Conservation (phyloP, 2,113 vertebrate genomes). For the Chamaetylas fuelleborni region DNA sequence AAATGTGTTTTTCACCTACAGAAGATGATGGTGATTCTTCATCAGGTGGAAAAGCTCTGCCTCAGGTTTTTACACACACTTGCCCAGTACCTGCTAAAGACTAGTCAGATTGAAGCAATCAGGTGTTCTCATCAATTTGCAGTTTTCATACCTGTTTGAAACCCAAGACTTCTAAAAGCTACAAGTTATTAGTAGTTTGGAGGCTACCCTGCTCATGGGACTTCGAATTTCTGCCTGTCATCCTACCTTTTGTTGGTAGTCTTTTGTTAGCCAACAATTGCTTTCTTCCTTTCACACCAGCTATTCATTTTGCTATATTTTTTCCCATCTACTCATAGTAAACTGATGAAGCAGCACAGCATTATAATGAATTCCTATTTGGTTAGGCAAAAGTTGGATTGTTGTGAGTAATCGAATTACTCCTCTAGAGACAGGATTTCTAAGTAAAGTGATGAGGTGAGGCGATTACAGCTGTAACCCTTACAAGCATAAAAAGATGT, state of each 20-base stretch:
- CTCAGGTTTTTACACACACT: background rate
- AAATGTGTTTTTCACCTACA: background rate
- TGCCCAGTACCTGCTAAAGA: background rate
- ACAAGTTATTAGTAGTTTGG: background rate
- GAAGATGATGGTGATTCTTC: background rate
- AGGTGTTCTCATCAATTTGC: background rate
- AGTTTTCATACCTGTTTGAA: background rate
- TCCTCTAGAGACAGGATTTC: slow-evolving; percentile 48
- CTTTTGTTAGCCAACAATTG: slow-evolving; percentile 16
- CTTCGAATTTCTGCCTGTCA: background rate
- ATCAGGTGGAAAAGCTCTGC: background rate
- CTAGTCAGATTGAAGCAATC: background rate
- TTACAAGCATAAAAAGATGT: slow-evolving; percentile 58
- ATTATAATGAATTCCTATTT: slow-evolving; percentile 44
- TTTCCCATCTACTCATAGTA: background rate
- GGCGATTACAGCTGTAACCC: slow-evolving; percentile 62
- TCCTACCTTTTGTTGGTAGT: slow-evolving; percentile 10
- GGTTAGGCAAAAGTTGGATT: slow-evolving; percentile 34
- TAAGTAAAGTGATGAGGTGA: slow-evolving; percentile 56
- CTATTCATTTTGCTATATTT: slow-evolving; percentile 30
- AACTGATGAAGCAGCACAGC: slow-evolving; percentile 11
- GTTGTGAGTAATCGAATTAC: slow-evolving; percentile 34
- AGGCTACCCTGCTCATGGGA: background rate
- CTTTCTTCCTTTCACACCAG: slow-evolving; percentile 15
- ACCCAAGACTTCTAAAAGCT: background rate